Evolutionary conservation across 2,113 vertebrate species (phyloP).

Genomic region (Zosterops pallidus): DNA sequence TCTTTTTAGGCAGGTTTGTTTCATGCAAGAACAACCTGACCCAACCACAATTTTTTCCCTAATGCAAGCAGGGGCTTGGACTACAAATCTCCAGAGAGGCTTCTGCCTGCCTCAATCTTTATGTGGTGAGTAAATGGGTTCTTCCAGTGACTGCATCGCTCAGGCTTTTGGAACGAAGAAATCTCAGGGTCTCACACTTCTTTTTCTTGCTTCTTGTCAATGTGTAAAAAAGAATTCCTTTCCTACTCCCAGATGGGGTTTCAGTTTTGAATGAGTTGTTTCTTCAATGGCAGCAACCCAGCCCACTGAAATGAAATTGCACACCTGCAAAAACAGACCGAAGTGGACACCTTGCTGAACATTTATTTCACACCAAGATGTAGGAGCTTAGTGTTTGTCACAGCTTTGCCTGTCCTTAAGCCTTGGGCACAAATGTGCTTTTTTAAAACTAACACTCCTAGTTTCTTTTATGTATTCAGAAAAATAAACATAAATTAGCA

Average conservation of each 20-base stretch:
- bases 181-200: not conserved
- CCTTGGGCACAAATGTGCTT: not conserved
- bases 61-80: not conserved
- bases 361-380: not conserved
- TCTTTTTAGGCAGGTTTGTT: not conserved
- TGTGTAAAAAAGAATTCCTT: not conserved
- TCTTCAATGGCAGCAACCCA: not conserved
- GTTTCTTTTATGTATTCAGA: not conserved
- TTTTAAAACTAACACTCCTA: not conserved
- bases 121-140: not conserved
- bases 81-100: not conserved
- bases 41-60: not conserved
- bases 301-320: not conserved
- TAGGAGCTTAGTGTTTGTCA: not conserved
- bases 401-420: not conserved
- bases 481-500: slow-evolving; percentile 43
- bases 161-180: not conserved
- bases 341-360: not conserved
- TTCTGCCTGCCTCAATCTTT: not conserved
- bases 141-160: not conserved
- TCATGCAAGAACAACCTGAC: not conserved
- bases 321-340: not conserved
- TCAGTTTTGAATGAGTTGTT: not conserved
- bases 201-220: not conserved
- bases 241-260: not conserved